phyloP scores from a whole-genome alignment of 2,113 vertebrate genomes.

The Piprites chloris region DNA sequence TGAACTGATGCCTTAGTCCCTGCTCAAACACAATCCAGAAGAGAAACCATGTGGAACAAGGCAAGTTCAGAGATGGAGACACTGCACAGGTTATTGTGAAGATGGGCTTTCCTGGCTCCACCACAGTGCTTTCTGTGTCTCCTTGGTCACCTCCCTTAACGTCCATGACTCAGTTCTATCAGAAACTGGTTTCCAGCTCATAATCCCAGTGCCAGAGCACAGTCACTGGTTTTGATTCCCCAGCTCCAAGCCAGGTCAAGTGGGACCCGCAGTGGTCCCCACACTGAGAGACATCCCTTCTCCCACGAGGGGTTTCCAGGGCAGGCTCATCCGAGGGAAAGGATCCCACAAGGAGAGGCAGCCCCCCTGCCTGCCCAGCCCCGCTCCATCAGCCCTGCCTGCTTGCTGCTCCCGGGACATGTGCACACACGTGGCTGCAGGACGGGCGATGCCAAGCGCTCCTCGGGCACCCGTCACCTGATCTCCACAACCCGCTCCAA shows the following conservation, averaged over 20 bases:
- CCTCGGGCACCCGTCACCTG: conserved; percentile 12
- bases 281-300: too few species aligned
- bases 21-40: neutral
- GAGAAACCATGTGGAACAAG: neutral
- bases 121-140: neutral
- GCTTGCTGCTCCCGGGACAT: neutral
- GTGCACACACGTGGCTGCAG: neutral
- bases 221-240: neutral
- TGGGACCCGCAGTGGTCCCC: too few species aligned
- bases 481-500: neutral
- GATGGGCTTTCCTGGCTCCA: neutral
- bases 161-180: neutral
- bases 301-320: rapidly evolving
- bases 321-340: neutral
- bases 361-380: neutral
- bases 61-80: neutral
- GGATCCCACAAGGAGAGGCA: neutral
- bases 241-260: neutral
- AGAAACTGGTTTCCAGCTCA: neutral
- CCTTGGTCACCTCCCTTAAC: neutral
- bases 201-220: neutral
- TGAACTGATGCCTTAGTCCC: neutral
- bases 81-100: neutral
- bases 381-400: neutral
- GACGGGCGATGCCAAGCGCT: neutral